Evolutionary conservation across 2,113 vertebrate species (phyloP).

Genomic region (Mohoua ochrocephala): DNA sequence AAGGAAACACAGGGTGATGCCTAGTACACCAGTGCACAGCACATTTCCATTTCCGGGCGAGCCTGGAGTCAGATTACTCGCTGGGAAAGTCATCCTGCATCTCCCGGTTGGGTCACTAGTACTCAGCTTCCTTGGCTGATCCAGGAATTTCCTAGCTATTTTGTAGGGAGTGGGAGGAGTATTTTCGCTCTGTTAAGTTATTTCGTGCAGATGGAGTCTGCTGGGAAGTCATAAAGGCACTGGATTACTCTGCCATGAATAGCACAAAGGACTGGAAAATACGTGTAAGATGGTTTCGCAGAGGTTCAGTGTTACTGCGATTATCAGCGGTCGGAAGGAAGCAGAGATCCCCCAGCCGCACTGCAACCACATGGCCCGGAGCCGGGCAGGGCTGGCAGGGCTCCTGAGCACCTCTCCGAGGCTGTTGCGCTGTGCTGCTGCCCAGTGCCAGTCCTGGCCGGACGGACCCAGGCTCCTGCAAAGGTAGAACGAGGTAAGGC

Average conservation of each 20-base stretch:
- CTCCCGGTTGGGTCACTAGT: fast-evolving
- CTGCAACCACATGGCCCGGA: fast-evolving
- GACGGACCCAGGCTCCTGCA: fast-evolving
- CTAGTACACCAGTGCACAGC: fast-evolving
- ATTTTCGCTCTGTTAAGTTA: neutral
- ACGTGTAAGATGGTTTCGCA: fast-evolving
- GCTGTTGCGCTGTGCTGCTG: neutral
- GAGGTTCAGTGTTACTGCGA: neutral
- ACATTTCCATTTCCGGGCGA: neutral
- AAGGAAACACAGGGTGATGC: neutral
- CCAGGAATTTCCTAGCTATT: neutral
- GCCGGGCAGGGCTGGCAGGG: neutral
- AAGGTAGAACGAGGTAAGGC: fast-evolving
- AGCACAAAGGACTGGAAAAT: neutral
- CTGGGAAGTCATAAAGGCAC: neutral
- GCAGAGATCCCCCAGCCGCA: too few species aligned
- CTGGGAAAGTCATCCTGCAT: neutral
- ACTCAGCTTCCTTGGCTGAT: neutral
- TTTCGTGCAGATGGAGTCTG: neutral
- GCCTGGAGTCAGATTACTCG: neutral
- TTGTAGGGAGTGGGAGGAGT: neutral
- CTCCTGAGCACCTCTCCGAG: fast-evolving
- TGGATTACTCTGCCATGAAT: neutral
- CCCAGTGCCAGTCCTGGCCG: fast-evolving
- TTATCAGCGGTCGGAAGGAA: fast-evolving